Percentiles rank a stretch among this genome's conserved stretches.
These are phyloP conservation scores for Drosophila quasianomalipes DNA, from an alignment of 2,888 invertebrate genomes.

Conservation along the genomic window DNA sequence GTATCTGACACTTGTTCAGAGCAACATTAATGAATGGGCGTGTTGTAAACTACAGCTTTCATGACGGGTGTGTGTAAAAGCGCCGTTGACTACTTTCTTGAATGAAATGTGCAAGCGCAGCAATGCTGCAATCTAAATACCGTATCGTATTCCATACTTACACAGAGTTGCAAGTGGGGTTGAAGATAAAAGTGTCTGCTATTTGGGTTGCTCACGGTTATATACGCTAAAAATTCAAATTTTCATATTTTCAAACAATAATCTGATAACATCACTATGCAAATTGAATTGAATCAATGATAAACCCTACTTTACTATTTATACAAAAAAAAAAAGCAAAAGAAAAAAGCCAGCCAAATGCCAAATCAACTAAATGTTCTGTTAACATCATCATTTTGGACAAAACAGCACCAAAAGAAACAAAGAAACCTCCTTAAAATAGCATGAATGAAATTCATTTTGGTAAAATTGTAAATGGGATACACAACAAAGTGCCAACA, in stretches of 20 bases:
- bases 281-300: background rate
- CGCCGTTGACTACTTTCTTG: constrained; percentile 51
- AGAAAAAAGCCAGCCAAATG: constrained; percentile 1
- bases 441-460: constrained; percentile 47
- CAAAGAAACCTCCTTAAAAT: constrained; percentile 14
- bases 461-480: constrained; percentile 32
- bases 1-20: constrained; percentile 29
- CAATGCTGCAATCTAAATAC: constrained; percentile 23
- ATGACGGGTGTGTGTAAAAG: constrained; percentile 11
- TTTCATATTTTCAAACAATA: background rate
- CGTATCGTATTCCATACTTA: constrained; percentile 30
- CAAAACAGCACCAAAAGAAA: background rate
- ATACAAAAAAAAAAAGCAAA: background rate
- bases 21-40: constrained; percentile 46
- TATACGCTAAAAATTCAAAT: background rate
- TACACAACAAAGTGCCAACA: constrained; percentile 35
- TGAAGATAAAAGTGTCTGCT: background rate
- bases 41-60: constrained; percentile 37
- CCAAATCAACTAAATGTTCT: constrained; percentile 40
- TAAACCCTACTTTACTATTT: background rate
- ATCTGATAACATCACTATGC: background rate
- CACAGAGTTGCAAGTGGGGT: constrained; percentile 19
- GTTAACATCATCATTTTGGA: constrained; percentile 30
- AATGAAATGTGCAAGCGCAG: constrained; percentile 54
- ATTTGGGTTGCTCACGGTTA: background rate